These are phyloP conservation scores for Falco punctatus DNA, from an alignment of 2,113 vertebrate species.

Conservation along the genomic window DNA sequence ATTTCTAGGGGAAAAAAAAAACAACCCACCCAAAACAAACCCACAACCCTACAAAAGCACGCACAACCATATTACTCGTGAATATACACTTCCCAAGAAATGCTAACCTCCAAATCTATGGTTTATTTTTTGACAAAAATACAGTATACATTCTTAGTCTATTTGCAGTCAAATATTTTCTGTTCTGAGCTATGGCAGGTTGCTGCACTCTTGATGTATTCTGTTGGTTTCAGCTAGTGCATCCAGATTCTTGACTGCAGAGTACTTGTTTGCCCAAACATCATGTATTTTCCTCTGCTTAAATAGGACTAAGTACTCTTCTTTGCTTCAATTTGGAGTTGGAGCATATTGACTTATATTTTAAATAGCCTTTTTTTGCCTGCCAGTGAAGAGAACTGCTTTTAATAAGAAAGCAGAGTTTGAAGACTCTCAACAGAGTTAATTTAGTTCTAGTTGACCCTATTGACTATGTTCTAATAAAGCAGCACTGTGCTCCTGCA, in stretches of 20 bases:
- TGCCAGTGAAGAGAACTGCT: neutral
- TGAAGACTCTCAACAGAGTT: neutral
- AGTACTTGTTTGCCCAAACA: neutral
- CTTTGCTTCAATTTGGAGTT: neutral
- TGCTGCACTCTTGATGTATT: neutral
- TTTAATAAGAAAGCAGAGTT: neutral
- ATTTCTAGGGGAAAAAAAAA: neutral
- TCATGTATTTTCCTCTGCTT: neutral
- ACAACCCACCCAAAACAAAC: neutral
- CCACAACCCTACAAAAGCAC: neutral
- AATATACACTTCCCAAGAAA: neutral
- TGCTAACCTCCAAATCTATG: slow-evolving; percentile 2
- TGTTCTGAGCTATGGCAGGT: neutral
- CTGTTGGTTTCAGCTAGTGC: neutral
- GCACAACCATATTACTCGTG: neutral
- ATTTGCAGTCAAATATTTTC: slow-evolving; percentile 50
- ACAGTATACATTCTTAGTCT: neutral
- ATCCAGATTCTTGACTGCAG: neutral
- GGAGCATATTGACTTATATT: neutral
- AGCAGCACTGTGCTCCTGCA: neutral
- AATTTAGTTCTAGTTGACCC: slow-evolving; percentile 5
- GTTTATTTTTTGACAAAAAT: slow-evolving; percentile 20
- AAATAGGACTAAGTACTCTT: neutral
- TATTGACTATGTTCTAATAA: neutral
- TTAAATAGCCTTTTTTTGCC: neutral